Base-by-base conservation (phyloP, 1,140 invertebrate species). In the Brachionus rubens region DNA sequence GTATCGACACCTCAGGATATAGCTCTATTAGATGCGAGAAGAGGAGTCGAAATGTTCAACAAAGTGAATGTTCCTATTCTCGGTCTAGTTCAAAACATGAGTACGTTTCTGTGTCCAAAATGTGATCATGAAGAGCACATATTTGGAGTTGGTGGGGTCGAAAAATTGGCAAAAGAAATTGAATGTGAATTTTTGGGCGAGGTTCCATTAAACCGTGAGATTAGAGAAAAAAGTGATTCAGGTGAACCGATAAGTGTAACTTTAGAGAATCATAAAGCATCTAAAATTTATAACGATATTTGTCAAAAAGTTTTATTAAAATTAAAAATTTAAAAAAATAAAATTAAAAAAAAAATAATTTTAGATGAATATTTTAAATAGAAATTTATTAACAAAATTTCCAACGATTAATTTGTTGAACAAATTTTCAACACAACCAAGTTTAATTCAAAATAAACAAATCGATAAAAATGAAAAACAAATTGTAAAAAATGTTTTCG, bases 191-290 rank as follows among this genome's bases (percentile, higher is more conserved):
- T 72, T 4, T 40, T 72, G 2, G 83, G 80, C 21, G 88, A 88
- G 79, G 87, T 93, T 77, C 91, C 91, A 54, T 84, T 92, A 2
- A 87, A 91, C 72, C 80, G 88, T 2, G 83, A 86, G 52, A 90
- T 92, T 80, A 87, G 88, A 0, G 84, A 88, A 75, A 87, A 88
- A 78, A 88, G 88, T 68, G 91, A 92, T 81, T 86, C 80, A 68
- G 91, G 91, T 14, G 88, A 88, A 76, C 91, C 91, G 9, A 85
- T 91, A 21, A 89, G 91, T 41, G 84, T 92, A 24, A 86, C 88
- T 48, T 81, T 89, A 47, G 87, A 89, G 0, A 83, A 90, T 48
- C 68, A 72, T 4, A 33, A 19, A 36, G 24, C 28, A 40, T 50
- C 46, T 54, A n/a, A 30, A 50, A 48, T 72, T 7, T 72, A 72